Percentiles rank a stretch among this genome's conserved stretches.
These are phyloP conservation scores for Argyrosomus regius DNA, from an alignment of 2,797 vertebrate genomes.

Conservation along the genomic window DNA sequence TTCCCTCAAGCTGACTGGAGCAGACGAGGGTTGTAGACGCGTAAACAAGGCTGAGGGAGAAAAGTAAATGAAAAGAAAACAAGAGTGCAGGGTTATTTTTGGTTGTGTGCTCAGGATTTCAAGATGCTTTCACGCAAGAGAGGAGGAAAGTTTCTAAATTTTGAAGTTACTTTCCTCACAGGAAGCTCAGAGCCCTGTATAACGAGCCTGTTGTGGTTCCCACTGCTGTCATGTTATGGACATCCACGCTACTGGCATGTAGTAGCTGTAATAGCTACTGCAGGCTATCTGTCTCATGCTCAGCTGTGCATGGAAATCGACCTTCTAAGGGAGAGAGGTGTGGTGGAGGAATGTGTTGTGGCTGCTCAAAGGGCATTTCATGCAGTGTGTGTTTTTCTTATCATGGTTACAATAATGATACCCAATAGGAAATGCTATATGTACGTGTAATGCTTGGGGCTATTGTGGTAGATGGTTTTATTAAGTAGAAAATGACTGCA, in stretches of 20 bases:
- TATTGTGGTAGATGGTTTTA: constrained; percentile 24
- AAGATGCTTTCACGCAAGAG: constrained; percentile 42
- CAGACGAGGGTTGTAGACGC: constrained; percentile 46
- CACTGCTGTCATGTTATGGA: constrained; percentile 35
- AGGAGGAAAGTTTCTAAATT: constrained; percentile 19
- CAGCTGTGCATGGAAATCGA: constrained; percentile 44
- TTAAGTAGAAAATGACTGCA: constrained; percentile 37
- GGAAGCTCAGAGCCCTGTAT: constrained; percentile 11
- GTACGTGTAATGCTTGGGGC: not conserved
- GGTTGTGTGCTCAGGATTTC: constrained; percentile 44
- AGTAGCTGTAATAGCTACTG: constrained; percentile 31
- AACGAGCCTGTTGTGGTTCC: constrained; percentile 44
- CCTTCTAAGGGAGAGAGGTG: constrained; percentile 30
- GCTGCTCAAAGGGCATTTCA: constrained; percentile 41
- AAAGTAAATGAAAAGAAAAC: constrained; percentile 54
- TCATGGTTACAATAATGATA: constrained; percentile 9
- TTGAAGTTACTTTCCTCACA: constrained; percentile 24
- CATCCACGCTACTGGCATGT: constrained; percentile 9
- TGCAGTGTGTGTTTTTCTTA: constrained; percentile 37
- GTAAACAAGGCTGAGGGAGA: constrained; percentile 48
- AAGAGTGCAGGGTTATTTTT: constrained; percentile 57
- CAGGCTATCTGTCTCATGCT: constrained; percentile 47
- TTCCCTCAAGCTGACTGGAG: constrained; percentile 80
- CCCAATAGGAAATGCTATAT: not conserved
- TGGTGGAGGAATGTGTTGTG: constrained; percentile 20